Evolutionary conservation across 2,797 vertebrate genomes (phyloP), one percentile per base, ranked within the genome.

Genomic region (Eutrigla gurnardus): DNA sequence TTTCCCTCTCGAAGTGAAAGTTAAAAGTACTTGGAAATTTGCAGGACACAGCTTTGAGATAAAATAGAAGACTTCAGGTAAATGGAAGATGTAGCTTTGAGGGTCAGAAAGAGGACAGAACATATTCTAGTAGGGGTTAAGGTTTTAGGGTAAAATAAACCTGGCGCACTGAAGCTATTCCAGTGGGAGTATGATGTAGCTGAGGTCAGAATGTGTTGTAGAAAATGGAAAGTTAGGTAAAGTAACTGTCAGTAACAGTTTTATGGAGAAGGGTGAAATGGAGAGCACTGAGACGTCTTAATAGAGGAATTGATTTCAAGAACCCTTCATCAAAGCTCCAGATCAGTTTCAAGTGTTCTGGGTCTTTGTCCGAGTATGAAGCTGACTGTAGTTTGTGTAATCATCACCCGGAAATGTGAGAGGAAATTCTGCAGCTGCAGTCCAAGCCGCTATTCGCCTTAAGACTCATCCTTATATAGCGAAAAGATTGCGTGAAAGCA

Each of bases 341-440:
- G 42, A 65, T 82, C 69, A 49, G 69, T 82, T 82, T 84, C 70
- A 72, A 65, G 52, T 59, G 45, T 57, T 78, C 40, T 61, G 18
- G 32, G 37, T 77, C 70, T 62, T 75, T 54, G 65, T 71, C 60
- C 18, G 4, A 54, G 7, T n/a, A 15, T 25, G 71, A 55, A 77
- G 67, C 64, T 69, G 42, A 71, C 36, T 68, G 73, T 59, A 69
- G 70, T 81, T 70, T 68, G 36, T 37, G 46, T 54, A 36, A 14
- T 77, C 57, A 33, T 69, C 63, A 42, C 62, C 46, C 39, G 73
- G 65, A 88, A 80, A 82, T 42, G 58, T 15, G 67, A 72, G 67
- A 76, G 55, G n/a, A 80, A 64, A 54, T 54, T 65, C 52, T 80
- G 68, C 55, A 53, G 54, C 45, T 39, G 52, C 25, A 62, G 59